Conservation (phyloP, 2,888 invertebrate species). For the Shargacucullia verbasci region DNA sequence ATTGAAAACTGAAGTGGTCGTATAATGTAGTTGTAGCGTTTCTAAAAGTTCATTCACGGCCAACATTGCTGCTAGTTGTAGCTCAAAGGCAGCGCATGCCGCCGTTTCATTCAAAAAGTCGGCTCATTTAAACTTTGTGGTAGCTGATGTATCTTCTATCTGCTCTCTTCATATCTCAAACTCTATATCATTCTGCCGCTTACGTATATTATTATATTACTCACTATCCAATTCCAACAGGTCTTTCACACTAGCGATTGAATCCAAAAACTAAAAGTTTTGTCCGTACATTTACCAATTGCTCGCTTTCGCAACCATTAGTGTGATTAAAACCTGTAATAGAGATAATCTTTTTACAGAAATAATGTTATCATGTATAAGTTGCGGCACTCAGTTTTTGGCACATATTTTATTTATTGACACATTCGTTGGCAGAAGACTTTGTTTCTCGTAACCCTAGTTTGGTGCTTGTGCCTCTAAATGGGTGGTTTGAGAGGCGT, state of each 20-base stretch:
- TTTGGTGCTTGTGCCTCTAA: constrained; percentile 59
- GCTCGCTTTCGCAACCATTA: constrained; percentile 1
- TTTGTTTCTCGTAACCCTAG: constrained; percentile 42
- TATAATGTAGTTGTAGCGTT: constrained; percentile 1
- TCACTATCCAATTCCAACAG: constrained; percentile 12
- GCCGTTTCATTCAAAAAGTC: constrained; percentile 30
- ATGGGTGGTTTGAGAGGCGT: constrained; percentile 83
- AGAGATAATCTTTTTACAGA: constrained; percentile 6
- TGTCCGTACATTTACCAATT: constrained; percentile 22
- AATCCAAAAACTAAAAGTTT: constrained; percentile 20
- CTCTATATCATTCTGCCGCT: constrained; percentile 13
- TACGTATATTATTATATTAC: constrained; percentile 15
- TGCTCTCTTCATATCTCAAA: constrained; percentile 12
- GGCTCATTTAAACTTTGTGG: constrained; percentile 29
- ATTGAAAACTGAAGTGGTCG: no score
- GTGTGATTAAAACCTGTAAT: constrained; percentile 3
- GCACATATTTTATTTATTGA: constrained; percentile 50
- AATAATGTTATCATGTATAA: constrained; percentile 14
- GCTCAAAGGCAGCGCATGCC: constrained; percentile 12
- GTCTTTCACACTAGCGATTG: constrained; percentile 5
- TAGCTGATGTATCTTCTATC: constrained; percentile 6
- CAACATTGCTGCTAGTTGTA: constrained; percentile 14
- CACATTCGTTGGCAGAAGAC: constrained; percentile 65
- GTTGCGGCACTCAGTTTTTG: constrained; percentile 38
- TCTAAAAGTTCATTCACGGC: constrained; percentile 14